Percentiles rank a stretch among this genome's conserved stretches.
These are phyloP conservation scores for Polietes domitor DNA, from an alignment of 2,888 invertebrate species.

Conservation along the genomic window DNA sequence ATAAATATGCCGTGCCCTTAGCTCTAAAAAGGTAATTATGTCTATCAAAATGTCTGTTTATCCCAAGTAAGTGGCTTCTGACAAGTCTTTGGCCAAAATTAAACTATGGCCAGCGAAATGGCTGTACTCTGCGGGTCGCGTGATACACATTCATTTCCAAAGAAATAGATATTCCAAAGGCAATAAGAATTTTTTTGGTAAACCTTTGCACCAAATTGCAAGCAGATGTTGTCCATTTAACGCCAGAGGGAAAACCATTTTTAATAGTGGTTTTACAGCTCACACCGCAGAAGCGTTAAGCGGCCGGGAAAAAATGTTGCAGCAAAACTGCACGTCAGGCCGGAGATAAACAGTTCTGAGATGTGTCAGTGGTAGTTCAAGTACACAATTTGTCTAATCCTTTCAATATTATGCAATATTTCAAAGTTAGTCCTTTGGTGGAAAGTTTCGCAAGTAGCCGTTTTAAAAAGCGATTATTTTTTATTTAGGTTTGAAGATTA, in stretches of 20 bases:
- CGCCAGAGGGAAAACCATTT: background rate
- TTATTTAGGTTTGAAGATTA: background rate
- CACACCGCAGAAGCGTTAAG: background rate
- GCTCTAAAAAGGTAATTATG: too few species aligned
- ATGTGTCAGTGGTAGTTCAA: too few species aligned
- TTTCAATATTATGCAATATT: conserved; percentile 29
- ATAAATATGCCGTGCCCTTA: too few species aligned
- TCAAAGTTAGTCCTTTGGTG: conserved; percentile 9
- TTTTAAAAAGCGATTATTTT: conserved; percentile 20
- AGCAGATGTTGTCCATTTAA: conserved; percentile 1
- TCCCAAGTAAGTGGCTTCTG: too few species aligned
- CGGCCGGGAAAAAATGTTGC: too few species aligned
- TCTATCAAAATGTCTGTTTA: too few species aligned
- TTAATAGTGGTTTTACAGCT: background rate
- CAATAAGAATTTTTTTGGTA: background rate
- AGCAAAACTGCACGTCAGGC: too few species aligned
- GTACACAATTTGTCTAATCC: conserved; percentile 4
- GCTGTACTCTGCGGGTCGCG: too few species aligned
- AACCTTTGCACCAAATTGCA: background rate
- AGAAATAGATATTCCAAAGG: background rate
- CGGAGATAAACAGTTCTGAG: too few species aligned
- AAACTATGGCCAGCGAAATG: too few species aligned
- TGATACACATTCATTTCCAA: background rate
- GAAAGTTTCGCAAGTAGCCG: background rate
- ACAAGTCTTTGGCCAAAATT: too few species aligned